Evolutionary conservation across 2,797 vertebrate genomes (phyloP).

Genomic region (Macropodus opercularis): DNA sequence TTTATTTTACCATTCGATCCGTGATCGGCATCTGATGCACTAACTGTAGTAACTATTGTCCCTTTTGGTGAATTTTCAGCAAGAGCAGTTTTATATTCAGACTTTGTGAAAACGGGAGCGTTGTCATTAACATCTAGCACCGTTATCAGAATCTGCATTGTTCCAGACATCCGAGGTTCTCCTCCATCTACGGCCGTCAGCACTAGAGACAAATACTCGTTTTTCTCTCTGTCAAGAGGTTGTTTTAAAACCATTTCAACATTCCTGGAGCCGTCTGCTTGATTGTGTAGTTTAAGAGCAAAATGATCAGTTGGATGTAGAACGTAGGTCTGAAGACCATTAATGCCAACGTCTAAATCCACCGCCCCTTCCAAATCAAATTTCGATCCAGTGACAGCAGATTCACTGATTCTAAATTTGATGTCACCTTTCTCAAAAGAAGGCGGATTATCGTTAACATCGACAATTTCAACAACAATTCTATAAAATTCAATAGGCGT

Average conservation of each 20-base stretch:
- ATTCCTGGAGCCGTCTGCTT: constrained; percentile 41
- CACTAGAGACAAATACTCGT: constrained; percentile 28
- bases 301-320: constrained; percentile 53
- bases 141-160: constrained; percentile 42
- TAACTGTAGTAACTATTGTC: constrained; percentile 63
- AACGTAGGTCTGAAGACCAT: constrained; percentile 22
- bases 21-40: constrained; percentile 73
- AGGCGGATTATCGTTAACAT: constrained; percentile 75
- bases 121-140: constrained; percentile 64
- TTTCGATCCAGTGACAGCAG: constrained; percentile 21
- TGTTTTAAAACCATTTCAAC: constrained; percentile 62
- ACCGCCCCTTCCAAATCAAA: constrained; percentile 36
- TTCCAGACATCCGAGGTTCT: constrained; percentile 48
- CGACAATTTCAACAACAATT: constrained; percentile 66
- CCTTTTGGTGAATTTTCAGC: constrained; percentile 75
- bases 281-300: constrained; percentile 39
- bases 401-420: constrained; percentile 48
- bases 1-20: constrained; percentile 64
- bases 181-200: constrained; percentile 62
- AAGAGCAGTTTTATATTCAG: constrained; percentile 64
- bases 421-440: constrained; percentile 52
- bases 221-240: constrained; percentile 59
- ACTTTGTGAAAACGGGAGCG: constrained; percentile 66
- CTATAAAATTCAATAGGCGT: constrained; percentile 70
- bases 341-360: constrained; percentile 34